These are phyloP conservation scores for Nomada ferruginata DNA, from an alignment of 2,888 invertebrate species.

Conservation along the genomic window DNA sequence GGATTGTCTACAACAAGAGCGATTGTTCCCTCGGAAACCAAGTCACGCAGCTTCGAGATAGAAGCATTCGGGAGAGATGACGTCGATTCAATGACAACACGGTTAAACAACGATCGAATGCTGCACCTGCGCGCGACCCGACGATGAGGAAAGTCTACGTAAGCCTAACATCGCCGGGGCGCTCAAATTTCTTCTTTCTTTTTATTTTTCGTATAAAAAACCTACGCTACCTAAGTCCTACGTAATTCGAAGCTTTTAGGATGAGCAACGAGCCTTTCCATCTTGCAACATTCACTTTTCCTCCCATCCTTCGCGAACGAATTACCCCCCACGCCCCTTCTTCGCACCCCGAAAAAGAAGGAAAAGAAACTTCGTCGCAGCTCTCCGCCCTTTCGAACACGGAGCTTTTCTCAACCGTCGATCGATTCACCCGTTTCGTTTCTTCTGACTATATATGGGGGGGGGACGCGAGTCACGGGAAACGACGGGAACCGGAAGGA, in stretches of 20 bases:
- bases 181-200: constrained; percentile 38
- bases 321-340: not conserved
- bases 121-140: constrained; percentile 56
- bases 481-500: not conserved
- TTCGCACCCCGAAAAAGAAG: not conserved
- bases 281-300: constrained; percentile 10
- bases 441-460: constrained; percentile 38
- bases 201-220: constrained; percentile 69
- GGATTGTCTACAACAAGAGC: not conserved
- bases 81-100: constrained; percentile 55
- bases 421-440: constrained; percentile 4
- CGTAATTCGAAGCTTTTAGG: constrained; percentile 72
- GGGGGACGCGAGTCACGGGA: constrained; percentile 1
- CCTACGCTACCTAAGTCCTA: constrained; percentile 77
- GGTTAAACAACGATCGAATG: constrained; percentile 51
- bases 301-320: not conserved
- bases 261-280: constrained; percentile 68
- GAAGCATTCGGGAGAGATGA: not conserved
- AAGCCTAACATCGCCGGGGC: constrained; percentile 58
- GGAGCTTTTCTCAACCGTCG: not conserved
- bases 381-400: constrained; percentile 5
- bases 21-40: not conserved
- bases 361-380: constrained; percentile 3
- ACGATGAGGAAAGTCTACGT: constrained; percentile 54
- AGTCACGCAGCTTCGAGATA: not conserved